A percentile compares a stretch with the other conserved stretches of the same genome.
Evolutionary conservation across 1,140 invertebrate species (phyloP).

Genomic region (Solenopsis fugax): DNA sequence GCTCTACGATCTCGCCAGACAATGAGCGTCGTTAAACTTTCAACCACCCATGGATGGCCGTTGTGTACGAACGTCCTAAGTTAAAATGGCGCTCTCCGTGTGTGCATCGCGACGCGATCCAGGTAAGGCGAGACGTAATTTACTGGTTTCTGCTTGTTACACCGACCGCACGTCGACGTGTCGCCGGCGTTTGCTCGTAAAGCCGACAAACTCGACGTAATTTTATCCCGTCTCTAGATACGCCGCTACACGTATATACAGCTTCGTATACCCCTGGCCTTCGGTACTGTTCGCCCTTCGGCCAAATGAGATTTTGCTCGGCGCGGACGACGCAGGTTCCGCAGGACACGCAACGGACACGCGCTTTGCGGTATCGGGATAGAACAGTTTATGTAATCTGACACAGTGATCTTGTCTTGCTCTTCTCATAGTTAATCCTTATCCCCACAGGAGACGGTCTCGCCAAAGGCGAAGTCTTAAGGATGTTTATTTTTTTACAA

Average conservation of each 20-base stretch:
- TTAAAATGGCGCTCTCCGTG: conserved; percentile 65
- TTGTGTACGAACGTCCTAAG: conserved; percentile 34
- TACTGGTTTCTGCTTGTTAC: conserved; percentile 76
- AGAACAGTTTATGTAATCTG: conserved; percentile 60
- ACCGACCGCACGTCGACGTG: conserved; percentile 67
- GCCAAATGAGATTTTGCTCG: conserved; percentile 80
- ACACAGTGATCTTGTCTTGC: conserved; percentile 40
- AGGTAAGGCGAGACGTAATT: conserved; percentile 78
- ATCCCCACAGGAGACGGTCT: background rate
- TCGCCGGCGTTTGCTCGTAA: conserved; percentile 74
- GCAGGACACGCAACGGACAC: conserved; percentile 47
- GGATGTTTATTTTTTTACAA: conserved; percentile 6
- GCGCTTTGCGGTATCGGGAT: conserved; percentile 45
- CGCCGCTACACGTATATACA: conserved; percentile 56
- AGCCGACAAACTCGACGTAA: conserved; percentile 80
- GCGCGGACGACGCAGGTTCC: conserved; percentile 23
- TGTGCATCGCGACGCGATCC: conserved; percentile 28
- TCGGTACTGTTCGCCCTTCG: conserved; percentile 67
- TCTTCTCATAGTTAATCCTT: conserved; percentile 36
- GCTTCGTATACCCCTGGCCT: background rate
- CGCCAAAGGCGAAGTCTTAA: background rate
- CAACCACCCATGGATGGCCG: conserved; percentile 8
- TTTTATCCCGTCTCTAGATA: conserved; percentile 76
- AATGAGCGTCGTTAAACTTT: conserved; percentile 57
- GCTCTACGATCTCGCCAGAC: background rate